phyloP scores from a whole-genome alignment of 1,140 invertebrate species.

The Oncopodura yosiiana region DNA sequence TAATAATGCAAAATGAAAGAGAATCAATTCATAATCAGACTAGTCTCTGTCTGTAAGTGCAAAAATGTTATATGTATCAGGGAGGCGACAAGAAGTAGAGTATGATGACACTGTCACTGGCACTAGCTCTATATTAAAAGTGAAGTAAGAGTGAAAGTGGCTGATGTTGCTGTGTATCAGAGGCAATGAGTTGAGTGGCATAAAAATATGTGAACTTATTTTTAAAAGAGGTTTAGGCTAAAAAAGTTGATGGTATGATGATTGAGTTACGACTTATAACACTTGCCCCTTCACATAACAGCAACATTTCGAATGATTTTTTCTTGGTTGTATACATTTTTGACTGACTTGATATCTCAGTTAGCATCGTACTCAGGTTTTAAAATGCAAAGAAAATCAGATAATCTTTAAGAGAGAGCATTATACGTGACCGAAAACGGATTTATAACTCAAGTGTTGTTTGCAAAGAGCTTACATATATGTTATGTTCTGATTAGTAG shows the following conservation, averaged over 20 bases:
- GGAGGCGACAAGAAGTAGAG: background rate
- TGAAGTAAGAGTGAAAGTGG: slow-evolving; percentile 4
- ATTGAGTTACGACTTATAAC: slow-evolving; percentile 21
- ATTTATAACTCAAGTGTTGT: too few species aligned
- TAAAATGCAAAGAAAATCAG: too few species aligned
- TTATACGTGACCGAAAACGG: too few species aligned
- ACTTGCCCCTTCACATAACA: too few species aligned
- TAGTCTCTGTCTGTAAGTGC: background rate
- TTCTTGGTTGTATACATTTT: too few species aligned
- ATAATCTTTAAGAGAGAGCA: too few species aligned
- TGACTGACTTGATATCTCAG: too few species aligned
- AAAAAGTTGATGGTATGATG: slow-evolving; percentile 8
- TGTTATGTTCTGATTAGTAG: too few species aligned
- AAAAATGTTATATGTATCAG: background rate
- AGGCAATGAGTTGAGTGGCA: background rate
- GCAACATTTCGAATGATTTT: too few species aligned
- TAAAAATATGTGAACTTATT: slow-evolving; percentile 2
- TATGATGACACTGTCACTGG: background rate
- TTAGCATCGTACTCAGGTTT: too few species aligned
- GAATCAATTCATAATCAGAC: background rate
- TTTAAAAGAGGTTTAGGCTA: slow-evolving; percentile 1
- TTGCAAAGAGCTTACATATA: too few species aligned
- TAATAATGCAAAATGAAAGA: too few species aligned
- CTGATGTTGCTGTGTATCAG: slow-evolving; percentile 1
- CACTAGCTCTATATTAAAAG: background rate